A percentile compares a stretch with the other conserved stretches of the same genome.
Evolutionary conservation across 2,113 vertebrate species (phyloP).

Genomic region (Entosphenus tridentatus): DNA sequence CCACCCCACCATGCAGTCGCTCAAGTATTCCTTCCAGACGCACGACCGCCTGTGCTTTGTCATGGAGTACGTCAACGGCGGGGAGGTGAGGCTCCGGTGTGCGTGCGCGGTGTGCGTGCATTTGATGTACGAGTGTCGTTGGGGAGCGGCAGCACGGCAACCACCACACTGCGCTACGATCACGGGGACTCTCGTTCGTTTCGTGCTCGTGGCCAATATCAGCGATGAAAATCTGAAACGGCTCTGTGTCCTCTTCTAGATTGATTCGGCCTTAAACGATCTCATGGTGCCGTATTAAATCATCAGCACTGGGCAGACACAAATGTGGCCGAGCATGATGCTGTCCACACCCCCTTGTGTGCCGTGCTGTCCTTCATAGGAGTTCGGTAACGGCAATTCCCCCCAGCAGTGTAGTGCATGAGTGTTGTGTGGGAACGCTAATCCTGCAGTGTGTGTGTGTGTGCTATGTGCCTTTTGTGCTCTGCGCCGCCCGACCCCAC

Average conservation of each 20-base stretch:
- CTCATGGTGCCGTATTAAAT: too few relatives aligned
- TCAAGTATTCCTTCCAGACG: conserved; percentile 71
- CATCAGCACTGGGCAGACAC: background rate
- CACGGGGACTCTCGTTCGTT: too few relatives aligned
- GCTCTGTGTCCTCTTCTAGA: accelerated
- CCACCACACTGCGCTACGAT: background rate
- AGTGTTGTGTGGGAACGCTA: background rate
- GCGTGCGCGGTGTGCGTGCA: background rate
- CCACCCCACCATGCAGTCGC: too few relatives aligned
- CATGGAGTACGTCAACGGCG: conserved; percentile 87
- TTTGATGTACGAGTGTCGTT: too few relatives aligned
- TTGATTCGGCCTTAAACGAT: background rate
- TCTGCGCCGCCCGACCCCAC: background rate
- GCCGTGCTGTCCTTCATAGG: background rate
- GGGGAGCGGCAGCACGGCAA: background rate
- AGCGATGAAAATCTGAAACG: background rate
- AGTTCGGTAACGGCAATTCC: background rate
- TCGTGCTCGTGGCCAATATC: background rate
- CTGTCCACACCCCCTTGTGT: background rate
- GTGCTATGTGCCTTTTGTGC: background rate
- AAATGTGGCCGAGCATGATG: too few relatives aligned
- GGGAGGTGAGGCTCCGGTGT: conserved; percentile 32
- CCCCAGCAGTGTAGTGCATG: background rate
- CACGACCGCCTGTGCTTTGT: conserved; percentile 77
- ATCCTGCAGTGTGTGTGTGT: background rate